Evolutionary conservation across 2,888 invertebrate genomes (phyloP).

Genomic region (Octodonta nipae): DNA sequence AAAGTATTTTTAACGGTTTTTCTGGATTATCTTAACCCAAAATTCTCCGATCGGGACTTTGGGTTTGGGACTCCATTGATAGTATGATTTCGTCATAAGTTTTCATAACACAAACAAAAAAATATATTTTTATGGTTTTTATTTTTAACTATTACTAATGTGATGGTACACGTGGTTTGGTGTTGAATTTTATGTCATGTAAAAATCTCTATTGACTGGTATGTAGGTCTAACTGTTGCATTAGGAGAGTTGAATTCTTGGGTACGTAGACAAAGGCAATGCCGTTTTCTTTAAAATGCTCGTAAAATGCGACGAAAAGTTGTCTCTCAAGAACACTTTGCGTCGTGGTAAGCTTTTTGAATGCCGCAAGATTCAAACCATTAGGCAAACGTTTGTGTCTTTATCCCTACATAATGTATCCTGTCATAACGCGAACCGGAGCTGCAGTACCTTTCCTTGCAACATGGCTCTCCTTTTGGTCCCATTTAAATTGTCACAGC

Average conservation of each 20-base stretch:
- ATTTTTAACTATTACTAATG: too few species aligned
- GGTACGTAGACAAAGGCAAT: slow-evolving; percentile 24
- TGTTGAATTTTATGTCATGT: too few species aligned
- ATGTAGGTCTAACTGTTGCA: slow-evolving; percentile 20
- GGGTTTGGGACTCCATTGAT: too few species aligned
- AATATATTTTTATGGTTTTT: too few species aligned
- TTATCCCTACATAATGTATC: slow-evolving; percentile 12
- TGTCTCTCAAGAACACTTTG: slow-evolving; percentile 26
- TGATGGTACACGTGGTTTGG: too few species aligned
- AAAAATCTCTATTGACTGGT: too few species aligned
- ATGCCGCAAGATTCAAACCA: slow-evolving; percentile 20
- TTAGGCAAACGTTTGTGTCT: slow-evolving; percentile 16
- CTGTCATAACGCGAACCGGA: slow-evolving; percentile 11
- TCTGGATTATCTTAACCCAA: too few species aligned
- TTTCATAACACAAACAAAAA: too few species aligned
- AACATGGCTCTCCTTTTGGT: slow-evolving; percentile 20
- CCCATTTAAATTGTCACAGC: slow-evolving; percentile 22
- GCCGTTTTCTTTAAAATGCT: slow-evolving; percentile 19
- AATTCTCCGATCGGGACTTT: too few species aligned
- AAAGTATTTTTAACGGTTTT: too few species aligned
- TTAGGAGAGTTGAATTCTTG: slow-evolving; percentile 21
- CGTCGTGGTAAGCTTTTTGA: slow-evolving; percentile 8
- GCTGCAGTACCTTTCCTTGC: slow-evolving; percentile 16
- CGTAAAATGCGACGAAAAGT: slow-evolving; percentile 10
- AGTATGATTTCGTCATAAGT: too few species aligned